phyloP scores from a whole-genome alignment of 2,113 vertebrate species.

The Phyllostomus discolor region DNA sequence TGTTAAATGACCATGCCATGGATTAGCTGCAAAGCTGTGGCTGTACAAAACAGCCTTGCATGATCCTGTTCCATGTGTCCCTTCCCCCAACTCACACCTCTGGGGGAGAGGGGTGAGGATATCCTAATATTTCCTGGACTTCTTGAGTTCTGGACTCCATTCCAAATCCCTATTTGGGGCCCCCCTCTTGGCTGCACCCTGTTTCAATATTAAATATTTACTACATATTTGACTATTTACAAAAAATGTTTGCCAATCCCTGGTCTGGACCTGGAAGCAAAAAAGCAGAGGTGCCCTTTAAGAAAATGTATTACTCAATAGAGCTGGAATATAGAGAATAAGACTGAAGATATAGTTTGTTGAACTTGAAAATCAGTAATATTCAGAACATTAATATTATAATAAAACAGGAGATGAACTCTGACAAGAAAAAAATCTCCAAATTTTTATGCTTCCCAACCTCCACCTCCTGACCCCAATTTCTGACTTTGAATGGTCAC shows the following conservation, averaged over 20 bases:
- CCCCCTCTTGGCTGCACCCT: no score
- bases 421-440: neutral
- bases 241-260: neutral
- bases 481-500: slow-evolving; percentile 8
- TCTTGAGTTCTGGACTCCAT: no score
- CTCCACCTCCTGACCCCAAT: slow-evolving; percentile 32
- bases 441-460: neutral
- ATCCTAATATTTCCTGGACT: no score
- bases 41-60: no score
- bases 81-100: no score
- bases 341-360: neutral
- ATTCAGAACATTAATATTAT: slow-evolving; percentile 33
- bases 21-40: no score
- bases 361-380: slow-evolving; percentile 19
- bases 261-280: neutral
- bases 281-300: neutral
- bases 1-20: no score
- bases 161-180: no score
- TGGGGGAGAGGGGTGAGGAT: no score
- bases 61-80: no score
- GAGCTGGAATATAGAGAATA: neutral
- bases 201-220: neutral
- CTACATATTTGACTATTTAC: neutral
- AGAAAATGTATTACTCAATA: neutral
- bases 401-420: slow-evolving; percentile 8